Evolutionary conservation across 2,888 invertebrate genomes (phyloP).

Genomic region (Hesperia comma): DNA sequence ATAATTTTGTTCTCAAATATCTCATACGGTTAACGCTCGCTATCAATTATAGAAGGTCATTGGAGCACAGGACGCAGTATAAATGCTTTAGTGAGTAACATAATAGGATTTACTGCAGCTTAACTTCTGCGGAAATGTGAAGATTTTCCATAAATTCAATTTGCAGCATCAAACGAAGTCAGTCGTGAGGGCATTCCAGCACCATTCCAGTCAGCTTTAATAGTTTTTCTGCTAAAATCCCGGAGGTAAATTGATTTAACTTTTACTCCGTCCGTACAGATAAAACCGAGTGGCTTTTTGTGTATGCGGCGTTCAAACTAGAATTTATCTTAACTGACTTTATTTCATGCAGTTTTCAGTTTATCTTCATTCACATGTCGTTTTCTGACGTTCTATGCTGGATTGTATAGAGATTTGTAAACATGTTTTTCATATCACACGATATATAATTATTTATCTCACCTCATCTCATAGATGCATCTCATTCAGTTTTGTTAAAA

Average conservation of each 20-base stretch:
- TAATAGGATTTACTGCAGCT: slow-evolving; percentile 7
- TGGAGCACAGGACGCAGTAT: neutral
- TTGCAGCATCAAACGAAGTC: slow-evolving; percentile 13
- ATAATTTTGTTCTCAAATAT: no score
- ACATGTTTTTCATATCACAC: no score
- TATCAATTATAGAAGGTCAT: no score
- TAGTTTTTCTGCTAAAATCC: slow-evolving; percentile 12
- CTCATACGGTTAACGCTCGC: no score
- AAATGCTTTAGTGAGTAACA: neutral
- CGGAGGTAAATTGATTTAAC: slow-evolving; percentile 15
- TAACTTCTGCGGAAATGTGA: neutral
- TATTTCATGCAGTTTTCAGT: neutral
- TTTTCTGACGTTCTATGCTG: no score
- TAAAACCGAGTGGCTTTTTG: slow-evolving; percentile 2
- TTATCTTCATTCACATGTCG: neutral
- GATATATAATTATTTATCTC: no score
- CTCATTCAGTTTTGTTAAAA: no score
- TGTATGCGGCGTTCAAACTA: neutral
- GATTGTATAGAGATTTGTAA: no score
- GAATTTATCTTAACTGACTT: neutral
- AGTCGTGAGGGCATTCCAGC: neutral
- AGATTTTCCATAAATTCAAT: slow-evolving; percentile 18
- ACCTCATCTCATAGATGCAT: no score
- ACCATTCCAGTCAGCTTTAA: slow-evolving; percentile 9
- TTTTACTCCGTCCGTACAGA: slow-evolving; percentile 2